phyloP scores from a whole-genome alignment of 2,888 invertebrate genomes.

The Cerceris rybyensis region DNA sequence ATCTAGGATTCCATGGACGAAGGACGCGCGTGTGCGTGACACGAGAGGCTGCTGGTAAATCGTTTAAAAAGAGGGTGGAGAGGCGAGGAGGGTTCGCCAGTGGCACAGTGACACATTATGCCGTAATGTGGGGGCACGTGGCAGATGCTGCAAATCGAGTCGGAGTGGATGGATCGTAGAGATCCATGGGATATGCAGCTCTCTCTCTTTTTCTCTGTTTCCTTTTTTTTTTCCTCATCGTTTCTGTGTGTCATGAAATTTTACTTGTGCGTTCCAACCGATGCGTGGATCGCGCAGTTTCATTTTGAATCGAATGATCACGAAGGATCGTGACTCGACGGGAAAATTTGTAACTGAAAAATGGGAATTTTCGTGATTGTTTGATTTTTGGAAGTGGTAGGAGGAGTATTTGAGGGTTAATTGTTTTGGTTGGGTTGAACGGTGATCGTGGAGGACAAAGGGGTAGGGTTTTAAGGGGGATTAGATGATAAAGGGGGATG shows the following conservation, averaged over 20 bases:
- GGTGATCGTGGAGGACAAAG: no score
- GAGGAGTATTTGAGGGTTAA: no score
- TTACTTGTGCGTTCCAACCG: no score
- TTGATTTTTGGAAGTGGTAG: no score
- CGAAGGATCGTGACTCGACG: no score
- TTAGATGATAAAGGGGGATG: no score
- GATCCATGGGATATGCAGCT: constrained; percentile 40
- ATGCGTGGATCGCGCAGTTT: no score
- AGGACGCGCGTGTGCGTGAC: constrained; percentile 29
- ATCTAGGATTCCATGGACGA: constrained; percentile 75
- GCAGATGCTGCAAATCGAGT: constrained; percentile 78
- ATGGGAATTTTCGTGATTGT: no score
- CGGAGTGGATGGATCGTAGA: constrained; percentile 56
- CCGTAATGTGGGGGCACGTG: constrained; percentile 79
- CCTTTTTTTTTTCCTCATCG: background rate
- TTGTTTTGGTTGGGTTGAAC: no score
- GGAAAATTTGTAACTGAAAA: no score
- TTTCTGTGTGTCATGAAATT: constrained; percentile 14
- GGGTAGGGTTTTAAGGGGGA: no score
- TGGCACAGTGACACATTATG: constrained; percentile 81
- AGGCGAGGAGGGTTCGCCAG: constrained; percentile 42
- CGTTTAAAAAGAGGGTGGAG: constrained; percentile 43
- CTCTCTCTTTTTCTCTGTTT: constrained; percentile 30
- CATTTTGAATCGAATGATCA: no score
- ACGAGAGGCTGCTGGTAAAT: constrained; percentile 60